Evolutionary conservation across 1,140 invertebrate genomes (phyloP).

Genomic region (Ceratosolen fusciceps): DNA sequence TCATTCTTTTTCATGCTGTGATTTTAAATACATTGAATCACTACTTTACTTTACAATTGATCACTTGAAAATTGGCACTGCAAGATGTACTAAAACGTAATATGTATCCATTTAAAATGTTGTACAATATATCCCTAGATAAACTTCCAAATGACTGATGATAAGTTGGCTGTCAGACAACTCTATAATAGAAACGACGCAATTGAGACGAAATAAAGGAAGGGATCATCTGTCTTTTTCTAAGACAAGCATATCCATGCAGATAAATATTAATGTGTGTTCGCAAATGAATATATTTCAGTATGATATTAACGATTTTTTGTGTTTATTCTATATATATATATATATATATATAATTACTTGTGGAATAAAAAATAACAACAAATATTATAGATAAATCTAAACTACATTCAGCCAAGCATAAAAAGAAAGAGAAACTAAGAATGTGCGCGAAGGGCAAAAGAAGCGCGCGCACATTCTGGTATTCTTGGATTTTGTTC

Average conservation of each 20-base stretch:
- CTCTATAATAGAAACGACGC: not conserved
- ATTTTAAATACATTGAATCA: not conserved
- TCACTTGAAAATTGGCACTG: not conserved
- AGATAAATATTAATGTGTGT: not conserved
- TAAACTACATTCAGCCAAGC: too few species aligned
- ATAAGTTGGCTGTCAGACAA: not conserved
- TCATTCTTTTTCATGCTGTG: not conserved
- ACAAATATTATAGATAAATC: too few species aligned
- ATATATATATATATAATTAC: too few species aligned
- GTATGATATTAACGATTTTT: too few species aligned
- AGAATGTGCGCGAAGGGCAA: too few species aligned
- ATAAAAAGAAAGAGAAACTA: constrained; percentile 13
- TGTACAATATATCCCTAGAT: not conserved
- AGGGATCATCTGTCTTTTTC: not conserved
- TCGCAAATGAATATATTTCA: not conserved
- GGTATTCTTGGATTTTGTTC: not conserved
- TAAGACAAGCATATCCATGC: not conserved
- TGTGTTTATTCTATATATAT: too few species aligned
- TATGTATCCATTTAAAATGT: not conserved
- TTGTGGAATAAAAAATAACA: too few species aligned
- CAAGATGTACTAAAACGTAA: too few species aligned
- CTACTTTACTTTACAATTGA: not conserved
- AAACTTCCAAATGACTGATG: constrained; percentile 9
- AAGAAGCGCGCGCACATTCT: constrained; percentile 4
- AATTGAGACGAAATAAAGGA: not conserved